Conservation (phyloP, 2,888 invertebrate genomes). For the Xestia sexstrigata region DNA sequence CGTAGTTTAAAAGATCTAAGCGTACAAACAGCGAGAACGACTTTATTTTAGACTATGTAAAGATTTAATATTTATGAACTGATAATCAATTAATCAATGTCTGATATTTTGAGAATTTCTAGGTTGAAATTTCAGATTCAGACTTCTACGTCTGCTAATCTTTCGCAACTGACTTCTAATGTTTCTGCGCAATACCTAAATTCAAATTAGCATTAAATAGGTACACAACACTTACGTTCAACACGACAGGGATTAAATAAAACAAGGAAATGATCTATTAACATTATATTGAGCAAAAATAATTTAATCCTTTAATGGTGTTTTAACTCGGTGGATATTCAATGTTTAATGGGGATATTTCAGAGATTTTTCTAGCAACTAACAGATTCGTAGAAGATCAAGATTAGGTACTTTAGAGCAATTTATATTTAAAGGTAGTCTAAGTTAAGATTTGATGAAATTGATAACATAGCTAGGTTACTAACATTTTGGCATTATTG, state of each 20-base stretch:
- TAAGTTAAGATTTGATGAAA: neutral
- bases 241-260: conserved; percentile 35
- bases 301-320: conserved; percentile 42
- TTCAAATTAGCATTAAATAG: conserved; percentile 45
- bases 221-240: conserved; percentile 23
- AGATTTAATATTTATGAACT: neutral
- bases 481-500: neutral
- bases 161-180: neutral
- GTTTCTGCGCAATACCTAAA: neutral
- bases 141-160: neutral
- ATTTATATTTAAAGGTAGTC: neutral
- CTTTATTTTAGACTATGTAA: no score
- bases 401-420: neutral
- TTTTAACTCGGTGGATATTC: conserved; percentile 34
- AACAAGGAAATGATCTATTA: conserved; percentile 54
- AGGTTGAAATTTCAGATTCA: neutral
- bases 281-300: conserved; percentile 71
- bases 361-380: conserved; percentile 40
- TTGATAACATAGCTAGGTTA: neutral
- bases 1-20: no score
- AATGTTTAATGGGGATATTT: conserved; percentile 24
- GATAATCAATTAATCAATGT: no score
- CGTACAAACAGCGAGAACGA: no score
- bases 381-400: conserved; percentile 17
- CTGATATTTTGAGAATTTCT: neutral